phyloP scores from a whole-genome alignment of 2,888 invertebrate species.

The Cataglyphis altisquamis region DNA sequence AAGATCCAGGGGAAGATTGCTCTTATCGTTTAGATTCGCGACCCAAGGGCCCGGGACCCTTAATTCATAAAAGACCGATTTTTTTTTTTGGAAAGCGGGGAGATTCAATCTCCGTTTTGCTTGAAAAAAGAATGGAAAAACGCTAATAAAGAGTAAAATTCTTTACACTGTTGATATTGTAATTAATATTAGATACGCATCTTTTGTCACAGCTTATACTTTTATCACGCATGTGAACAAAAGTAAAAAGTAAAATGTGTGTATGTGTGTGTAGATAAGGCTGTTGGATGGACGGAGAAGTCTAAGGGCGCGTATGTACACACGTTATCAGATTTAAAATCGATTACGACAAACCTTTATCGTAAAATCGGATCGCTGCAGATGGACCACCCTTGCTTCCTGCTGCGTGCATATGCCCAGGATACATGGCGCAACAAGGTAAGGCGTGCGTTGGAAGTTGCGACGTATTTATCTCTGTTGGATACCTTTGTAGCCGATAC shows the following conservation, averaged over 20 bases:
- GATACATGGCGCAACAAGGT: conserved; percentile 67
- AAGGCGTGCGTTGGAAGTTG: conserved; percentile 79
- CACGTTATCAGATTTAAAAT: conserved; percentile 79
- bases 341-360: conserved; percentile 80
- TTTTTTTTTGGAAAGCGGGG: not conserved
- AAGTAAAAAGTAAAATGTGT: not conserved
- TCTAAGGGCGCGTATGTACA: conserved; percentile 1
- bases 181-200: not conserved
- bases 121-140: not conserved
- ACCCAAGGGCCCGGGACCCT: not conserved
- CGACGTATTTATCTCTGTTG: conserved; percentile 86
- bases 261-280: not conserved
- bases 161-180: not conserved
- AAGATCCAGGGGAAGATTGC: not conserved
- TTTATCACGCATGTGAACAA: not conserved
- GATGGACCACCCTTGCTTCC: conserved; percentile 79
- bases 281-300: conserved; percentile 4
- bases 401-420: conserved; percentile 83
- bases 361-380: conserved; percentile 80
- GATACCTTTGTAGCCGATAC: conserved; percentile 83
- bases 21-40: not conserved
- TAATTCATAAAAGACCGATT: not conserved
- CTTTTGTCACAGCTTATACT: not conserved
- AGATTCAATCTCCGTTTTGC: not conserved
- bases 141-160: not conserved